phyloP scores from a whole-genome alignment of 2,888 invertebrate species.

The Tortrix viridana region DNA sequence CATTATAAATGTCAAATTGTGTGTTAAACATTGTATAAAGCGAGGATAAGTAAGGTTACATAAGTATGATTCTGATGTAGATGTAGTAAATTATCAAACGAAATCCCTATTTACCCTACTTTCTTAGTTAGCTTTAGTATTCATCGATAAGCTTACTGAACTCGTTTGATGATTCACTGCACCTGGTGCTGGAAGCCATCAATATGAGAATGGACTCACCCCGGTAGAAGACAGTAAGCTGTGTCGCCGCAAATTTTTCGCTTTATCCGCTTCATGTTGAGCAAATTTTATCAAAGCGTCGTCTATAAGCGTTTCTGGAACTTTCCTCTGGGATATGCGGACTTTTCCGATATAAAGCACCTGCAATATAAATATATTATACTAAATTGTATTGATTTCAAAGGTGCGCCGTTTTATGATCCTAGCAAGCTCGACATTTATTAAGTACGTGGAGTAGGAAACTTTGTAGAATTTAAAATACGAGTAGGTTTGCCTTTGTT shows the following conservation, averaged over 20 bases:
- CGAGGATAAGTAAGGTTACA: slow-evolving; percentile 5
- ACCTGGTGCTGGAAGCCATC: no score
- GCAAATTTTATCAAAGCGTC: slow-evolving; percentile 94
- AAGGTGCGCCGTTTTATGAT: no score
- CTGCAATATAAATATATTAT: slow-evolving; percentile 65
- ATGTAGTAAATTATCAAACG: no score
- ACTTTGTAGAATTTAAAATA: no score
- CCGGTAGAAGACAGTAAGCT: slow-evolving; percentile 72
- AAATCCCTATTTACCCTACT: no score
- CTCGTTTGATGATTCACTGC: no score
- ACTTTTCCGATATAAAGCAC: slow-evolving; percentile 96
- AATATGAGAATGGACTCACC: slow-evolving; percentile 59
- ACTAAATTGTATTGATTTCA: background rate
- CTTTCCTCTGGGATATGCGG: slow-evolving; percentile 93
- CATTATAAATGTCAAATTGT: background rate
- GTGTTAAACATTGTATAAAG: background rate
- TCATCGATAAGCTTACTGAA: no score
- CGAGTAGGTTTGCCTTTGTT: no score
- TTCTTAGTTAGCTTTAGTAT: no score
- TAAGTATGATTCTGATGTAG: no score
- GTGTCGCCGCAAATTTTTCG: slow-evolving; percentile 67
- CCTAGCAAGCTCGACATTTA: no score
- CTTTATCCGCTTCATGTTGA: slow-evolving; percentile 90
- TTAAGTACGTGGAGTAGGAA: no score
- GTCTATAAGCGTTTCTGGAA: slow-evolving; percentile 94